A percentile compares a stretch with the other conserved stretches of the same genome.
Conservation (phyloP, 64 coral and sea anemone species). For the Stichodactyla helianthus region DNA sequence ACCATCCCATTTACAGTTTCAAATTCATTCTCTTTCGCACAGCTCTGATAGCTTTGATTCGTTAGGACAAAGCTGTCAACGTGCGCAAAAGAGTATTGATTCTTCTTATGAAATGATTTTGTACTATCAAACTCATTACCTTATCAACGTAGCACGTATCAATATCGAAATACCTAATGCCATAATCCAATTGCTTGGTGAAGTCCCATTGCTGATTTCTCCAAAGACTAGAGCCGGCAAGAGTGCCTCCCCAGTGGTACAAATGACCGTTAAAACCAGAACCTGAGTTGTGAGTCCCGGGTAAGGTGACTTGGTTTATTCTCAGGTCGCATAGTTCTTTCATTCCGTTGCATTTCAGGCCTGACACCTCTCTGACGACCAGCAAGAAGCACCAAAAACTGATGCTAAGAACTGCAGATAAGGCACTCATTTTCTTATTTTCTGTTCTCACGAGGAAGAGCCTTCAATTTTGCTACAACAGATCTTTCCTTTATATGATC, state of each 20-base stretch:
- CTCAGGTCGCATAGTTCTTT: conserved; percentile 46
- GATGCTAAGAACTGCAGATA: neutral
- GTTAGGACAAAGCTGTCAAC: no score
- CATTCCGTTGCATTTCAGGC: conserved; percentile 55
- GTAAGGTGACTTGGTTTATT: conserved; percentile 54
- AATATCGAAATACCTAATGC: conserved; percentile 49
- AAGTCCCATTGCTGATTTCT: conserved; percentile 52
- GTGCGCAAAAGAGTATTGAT: no score
- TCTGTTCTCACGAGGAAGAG: neutral
- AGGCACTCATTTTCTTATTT: neutral
- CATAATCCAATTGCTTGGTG: conserved; percentile 32
- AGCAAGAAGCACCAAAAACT: neutral
- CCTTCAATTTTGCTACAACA: neutral
- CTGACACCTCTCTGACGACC: neutral
- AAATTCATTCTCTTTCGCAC: no score
- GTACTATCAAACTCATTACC: neutral
- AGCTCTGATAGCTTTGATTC: no score
- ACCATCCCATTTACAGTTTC: no score
- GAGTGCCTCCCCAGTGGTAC: conserved; percentile 33
- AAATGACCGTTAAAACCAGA: conserved; percentile 58
- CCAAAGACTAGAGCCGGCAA: conserved; percentile 13
- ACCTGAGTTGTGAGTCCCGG: conserved; percentile 66
- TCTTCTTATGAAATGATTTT: neutral
- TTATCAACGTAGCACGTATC: conserved; percentile 38
- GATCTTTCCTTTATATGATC: neutral